Evolutionary conservation across 2,797 vertebrate species (phyloP), one percentile per base, ranked within the genome.

Genomic region (Muscicapa striata): DNA sequence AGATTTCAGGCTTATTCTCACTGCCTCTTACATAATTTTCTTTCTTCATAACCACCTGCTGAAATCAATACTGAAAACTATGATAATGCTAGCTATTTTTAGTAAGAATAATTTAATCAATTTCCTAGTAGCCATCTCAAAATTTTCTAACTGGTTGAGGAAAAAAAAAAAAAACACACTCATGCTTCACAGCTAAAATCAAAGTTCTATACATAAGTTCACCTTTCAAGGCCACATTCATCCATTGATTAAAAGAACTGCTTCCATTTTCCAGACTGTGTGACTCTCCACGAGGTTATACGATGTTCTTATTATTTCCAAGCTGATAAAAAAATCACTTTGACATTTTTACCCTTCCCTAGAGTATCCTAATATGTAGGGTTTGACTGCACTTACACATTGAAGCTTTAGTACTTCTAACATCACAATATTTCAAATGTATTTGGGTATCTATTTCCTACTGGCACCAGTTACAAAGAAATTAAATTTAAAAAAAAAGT

Each of bases 1-100:
- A 40, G 34, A 75, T 83, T 90, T 92, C 75, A 87, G 55, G 13
- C 36, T 66, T 70, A 49, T 30, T 90, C 54, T 80, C 7, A 2
- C 57, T 70, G 21, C 21, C 73, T 48, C 51, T 81, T 70, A 70
- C 23, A 11, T 40, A 58, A 23, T 70, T 73, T 81, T 72, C 49
- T 87, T 88, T 68, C 73, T 87, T 84, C 40, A 90, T 72, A 82
- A 67, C 49, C 48, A 91, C 45, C 27, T 79, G 58, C 20, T 73
- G 32, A 96, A 94, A 92, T 68, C 64, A 87, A 49, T 61, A 84
- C 16, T 67, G 57, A 73, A 90, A 78, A 88, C 59, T 40, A 81
- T 78, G 54, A 68, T 41, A 41, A 76, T n/a, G 13, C 5, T 48
- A 72, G 24, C 9, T 86, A 81, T 59, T 90, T 90, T 87, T 82